Conservation (phyloP, 2,797 vertebrate species). For the Xiphorhynchus erythropygius region DNA sequence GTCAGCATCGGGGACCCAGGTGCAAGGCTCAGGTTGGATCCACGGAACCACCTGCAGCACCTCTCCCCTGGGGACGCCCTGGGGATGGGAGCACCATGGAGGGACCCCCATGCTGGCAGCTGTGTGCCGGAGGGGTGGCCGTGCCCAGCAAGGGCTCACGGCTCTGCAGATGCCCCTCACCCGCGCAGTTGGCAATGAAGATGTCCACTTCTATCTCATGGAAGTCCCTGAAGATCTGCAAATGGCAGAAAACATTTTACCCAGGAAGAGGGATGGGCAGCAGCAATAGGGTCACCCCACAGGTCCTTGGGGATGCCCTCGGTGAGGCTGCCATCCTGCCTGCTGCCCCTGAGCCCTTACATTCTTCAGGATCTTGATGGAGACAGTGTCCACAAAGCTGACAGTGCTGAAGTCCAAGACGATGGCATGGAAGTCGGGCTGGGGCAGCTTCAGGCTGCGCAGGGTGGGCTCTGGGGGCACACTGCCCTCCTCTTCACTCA, state of each 20-base stretch:
- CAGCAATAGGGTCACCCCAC: rapidly evolving
- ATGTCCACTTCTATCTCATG: constrained; percentile 86
- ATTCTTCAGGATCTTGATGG: constrained; percentile 86
- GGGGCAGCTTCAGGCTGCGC: constrained; percentile 67
- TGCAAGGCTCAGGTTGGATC: not conserved
- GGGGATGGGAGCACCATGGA: not conserved
- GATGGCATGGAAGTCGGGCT: constrained; percentile 76
- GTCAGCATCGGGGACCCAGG: too few relatives aligned
- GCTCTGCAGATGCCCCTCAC: constrained; percentile 73
- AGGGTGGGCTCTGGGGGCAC: not conserved
- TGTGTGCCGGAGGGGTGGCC: not conserved
- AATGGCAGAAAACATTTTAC: not conserved
- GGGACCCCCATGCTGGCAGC: not conserved
- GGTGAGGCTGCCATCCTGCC: rapidly evolving
- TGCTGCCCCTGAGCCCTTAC: constrained; percentile 70
- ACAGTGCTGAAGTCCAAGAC: constrained; percentile 88
- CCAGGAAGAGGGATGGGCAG: rapidly evolving
- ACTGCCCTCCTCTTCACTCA: not conserved
- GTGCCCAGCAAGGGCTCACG: rapidly evolving
- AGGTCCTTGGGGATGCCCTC: rapidly evolving
- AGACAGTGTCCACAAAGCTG: constrained; percentile 91
- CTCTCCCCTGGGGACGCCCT: not conserved
- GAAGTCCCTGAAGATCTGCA: constrained; percentile 89
- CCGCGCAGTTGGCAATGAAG: constrained; percentile 83
- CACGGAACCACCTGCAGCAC: not conserved